Evolutionary conservation across 1,140 invertebrate species (phyloP).

Genomic region (Drosophila azteca): DNA sequence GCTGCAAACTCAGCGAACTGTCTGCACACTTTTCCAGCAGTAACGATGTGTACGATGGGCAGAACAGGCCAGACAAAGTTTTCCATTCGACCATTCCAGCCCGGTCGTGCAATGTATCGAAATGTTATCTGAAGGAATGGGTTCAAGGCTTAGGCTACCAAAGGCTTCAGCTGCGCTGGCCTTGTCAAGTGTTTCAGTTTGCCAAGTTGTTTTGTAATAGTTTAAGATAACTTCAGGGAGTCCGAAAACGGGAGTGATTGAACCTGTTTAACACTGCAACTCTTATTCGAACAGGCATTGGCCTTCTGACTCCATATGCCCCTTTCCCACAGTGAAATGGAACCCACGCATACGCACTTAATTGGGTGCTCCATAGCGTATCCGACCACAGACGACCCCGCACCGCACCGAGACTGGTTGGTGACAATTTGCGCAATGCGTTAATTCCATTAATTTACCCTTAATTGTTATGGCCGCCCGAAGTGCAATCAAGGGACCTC

Average conservation of each 20-base stretch:
- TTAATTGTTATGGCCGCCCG: conserved; percentile 77
- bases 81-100: conserved; percentile 17
- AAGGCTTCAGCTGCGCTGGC: conserved; percentile 4
- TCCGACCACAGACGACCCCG: neutral
- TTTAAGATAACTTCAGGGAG: conserved; percentile 29
- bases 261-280: conserved; percentile 1
- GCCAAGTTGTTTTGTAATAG: conserved; percentile 52
- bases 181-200: conserved; percentile 42
- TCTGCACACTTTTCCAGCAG: conserved; percentile 45
- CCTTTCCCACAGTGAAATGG: neutral
- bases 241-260: neutral
- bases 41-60: conserved; percentile 32
- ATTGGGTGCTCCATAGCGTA: conserved; percentile 10
- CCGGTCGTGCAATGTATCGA: conserved; percentile 16
- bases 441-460: conserved; percentile 77
- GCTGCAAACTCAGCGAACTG: conserved; percentile 53
- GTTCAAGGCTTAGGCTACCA: conserved; percentile 19
- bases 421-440: conserved; percentile 68
- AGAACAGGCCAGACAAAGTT: conserved; percentile 33
- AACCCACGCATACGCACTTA: conserved; percentile 10
- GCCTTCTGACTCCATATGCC: neutral
- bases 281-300: conserved; percentile 15
- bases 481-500: conserved; percentile 69
- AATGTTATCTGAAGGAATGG: conserved; percentile 29
- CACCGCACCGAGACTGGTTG: conserved; percentile 1